Conservation (phyloP, 2,888 invertebrate species). For the Lasius fuliginosus region DNA sequence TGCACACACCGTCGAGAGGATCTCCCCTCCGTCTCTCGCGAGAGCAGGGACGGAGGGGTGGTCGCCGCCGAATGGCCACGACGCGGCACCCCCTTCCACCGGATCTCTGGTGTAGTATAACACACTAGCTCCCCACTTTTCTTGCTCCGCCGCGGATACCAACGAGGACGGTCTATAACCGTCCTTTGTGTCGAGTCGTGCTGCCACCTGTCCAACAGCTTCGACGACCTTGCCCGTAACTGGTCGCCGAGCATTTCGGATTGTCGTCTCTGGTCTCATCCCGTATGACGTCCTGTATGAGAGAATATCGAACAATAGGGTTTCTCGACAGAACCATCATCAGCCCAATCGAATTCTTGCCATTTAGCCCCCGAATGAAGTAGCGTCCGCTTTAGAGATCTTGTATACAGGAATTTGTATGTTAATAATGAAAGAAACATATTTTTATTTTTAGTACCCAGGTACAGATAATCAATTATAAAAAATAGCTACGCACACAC, state of each 20-base stretch:
- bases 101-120: conserved; percentile 57
- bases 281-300: conserved; percentile 14
- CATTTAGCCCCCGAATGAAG: background rate
- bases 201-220: conserved; percentile 84
- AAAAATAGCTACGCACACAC: background rate
- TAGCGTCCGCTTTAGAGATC: background rate
- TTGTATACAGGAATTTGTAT: background rate
- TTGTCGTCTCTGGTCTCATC: conserved; percentile 50
- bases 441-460: background rate
- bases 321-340: background rate
- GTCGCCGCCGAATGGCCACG: conserved; percentile 59
- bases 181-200: conserved; percentile 81
- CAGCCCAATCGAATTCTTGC: conserved; percentile 48
- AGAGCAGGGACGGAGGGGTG: conserved; percentile 65
- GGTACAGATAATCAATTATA: background rate
- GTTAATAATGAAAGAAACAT: background rate
- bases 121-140: conserved; percentile 62
- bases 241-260: conserved; percentile 66
- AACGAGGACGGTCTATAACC: conserved; percentile 74
- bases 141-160: conserved; percentile 73
- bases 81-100: conserved; percentile 68
- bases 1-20: conserved; percentile 75
- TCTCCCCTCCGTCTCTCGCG: conserved; percentile 61
- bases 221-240: conserved; percentile 72
- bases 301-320: background rate